Evolutionary conservation across 2,888 invertebrate genomes (phyloP), one percentile per base, ranked within the genome.

Genomic region (Oscheius myriophilus): DNA sequence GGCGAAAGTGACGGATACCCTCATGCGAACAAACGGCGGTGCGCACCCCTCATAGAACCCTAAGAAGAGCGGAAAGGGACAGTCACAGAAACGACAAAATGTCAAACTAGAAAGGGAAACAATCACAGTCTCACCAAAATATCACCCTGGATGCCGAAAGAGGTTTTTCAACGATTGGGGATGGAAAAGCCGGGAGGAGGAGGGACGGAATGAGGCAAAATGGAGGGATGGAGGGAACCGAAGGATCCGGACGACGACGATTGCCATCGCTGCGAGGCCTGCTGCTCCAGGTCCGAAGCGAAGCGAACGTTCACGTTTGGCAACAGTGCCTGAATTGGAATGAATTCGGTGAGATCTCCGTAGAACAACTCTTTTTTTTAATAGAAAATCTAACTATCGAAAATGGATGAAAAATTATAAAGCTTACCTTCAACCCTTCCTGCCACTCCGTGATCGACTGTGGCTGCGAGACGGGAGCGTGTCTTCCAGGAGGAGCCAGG

Each of bases 231-330:
- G 9, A n/a, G 21, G 18, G 54, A 45, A 33, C 43, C 33, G 21
- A 23, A 26, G 53, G 26, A 14, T 25, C 61, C 53, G 6, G 54
- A 26, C 18, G 25, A 21, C 23, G 33, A 14, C 18, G 7, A 46
- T 12, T 46, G 52, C 54, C 46, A 46, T 33, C 52, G 55, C n/a
- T 42, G 51, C 18, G 33, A 14, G 16, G 53, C 21, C 39, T 64
- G 66, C 49, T 70, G 70, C 43, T 72, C 75, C 51, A 66, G 52
- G 49, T 71, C 73, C 11, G 74, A 72, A 61, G 78, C 76, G 54
- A 84, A 84, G 16, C 82, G 74, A 4, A 84, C 82, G 64, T 83
- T 84, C 41, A 83, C 83, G 57, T 83, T 83, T 14, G 83, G 83
- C n/a, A 84, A 69, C 21, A 84, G 64, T 4, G 83, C 82, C 67